Evolutionary conservation across 30 jellyfish, hydroid and myxozoan genomes (phyloP).

Genomic region (Aurelia coerulea): DNA sequence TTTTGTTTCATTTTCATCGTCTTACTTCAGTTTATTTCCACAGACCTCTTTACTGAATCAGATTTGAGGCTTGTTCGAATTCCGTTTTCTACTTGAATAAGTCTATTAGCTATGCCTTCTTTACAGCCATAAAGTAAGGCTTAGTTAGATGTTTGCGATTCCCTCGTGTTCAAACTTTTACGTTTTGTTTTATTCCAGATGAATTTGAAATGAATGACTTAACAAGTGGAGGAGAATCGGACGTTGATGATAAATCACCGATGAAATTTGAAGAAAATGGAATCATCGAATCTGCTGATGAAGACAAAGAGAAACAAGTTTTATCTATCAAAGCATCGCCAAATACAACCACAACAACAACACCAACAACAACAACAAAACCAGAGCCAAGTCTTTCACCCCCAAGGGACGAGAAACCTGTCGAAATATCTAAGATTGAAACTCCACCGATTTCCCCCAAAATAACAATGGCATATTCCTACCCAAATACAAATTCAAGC

Average conservation of each 20-base stretch:
- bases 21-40: too few species aligned
- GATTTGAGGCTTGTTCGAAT: too few species aligned
- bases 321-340: conserved; percentile 13
- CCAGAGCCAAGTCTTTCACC: conserved; percentile 2
- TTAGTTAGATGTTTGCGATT: too few species aligned
- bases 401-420: conserved; percentile 10
- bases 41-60: too few species aligned
- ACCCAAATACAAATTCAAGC: conserved; percentile 3
- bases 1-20: too few species aligned
- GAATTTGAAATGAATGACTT: conserved; percentile 28
- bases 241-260: conserved; percentile 5
- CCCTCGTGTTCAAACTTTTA: not conserved
- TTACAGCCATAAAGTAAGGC: too few species aligned
- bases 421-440: conserved; percentile 7
- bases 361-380: not conserved
- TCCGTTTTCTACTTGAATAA: too few species aligned
- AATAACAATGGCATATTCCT: conserved; percentile 21
- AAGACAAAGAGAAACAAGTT: conserved; percentile 17
- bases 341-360: not conserved
- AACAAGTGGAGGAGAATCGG: conserved; percentile 19
- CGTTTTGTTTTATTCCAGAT: conserved; percentile 4
- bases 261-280: conserved; percentile 42
- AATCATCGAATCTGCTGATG: not conserved
- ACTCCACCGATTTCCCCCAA: conserved; percentile 44
- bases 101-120: too few species aligned